These are phyloP conservation scores for Saccostrea glomerata DNA, from an alignment of 1,140 invertebrate genomes.

Conservation along the genomic window DNA sequence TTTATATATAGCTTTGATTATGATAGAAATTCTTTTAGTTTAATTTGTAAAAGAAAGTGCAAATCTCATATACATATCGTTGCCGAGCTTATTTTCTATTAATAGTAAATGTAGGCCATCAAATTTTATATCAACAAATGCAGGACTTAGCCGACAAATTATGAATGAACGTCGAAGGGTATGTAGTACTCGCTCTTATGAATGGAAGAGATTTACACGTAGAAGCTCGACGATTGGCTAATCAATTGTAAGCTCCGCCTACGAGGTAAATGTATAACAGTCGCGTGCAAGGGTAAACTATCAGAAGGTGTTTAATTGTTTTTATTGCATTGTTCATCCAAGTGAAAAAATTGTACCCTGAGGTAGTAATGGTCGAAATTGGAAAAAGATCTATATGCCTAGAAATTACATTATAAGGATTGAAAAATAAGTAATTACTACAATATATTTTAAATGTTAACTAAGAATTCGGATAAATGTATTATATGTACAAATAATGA, in stretches of 20 bases:
- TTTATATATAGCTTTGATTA: not conserved
- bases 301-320: conserved; percentile 10
- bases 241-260: not conserved
- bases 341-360: conserved; percentile 5
- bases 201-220: not conserved
- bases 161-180: conserved; percentile 16
- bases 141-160: not conserved
- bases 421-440: not conserved
- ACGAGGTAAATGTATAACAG: not conserved
- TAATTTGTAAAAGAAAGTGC: not conserved
- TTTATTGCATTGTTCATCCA: not conserved
- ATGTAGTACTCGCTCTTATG: conserved; percentile 23
- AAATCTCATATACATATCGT: not conserved
- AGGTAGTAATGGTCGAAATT: not conserved
- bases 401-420: not conserved
- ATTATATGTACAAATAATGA: too few species aligned
- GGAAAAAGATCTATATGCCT: not conserved
- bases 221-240: not conserved
- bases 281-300: conserved; percentile 22
- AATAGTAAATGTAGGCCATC: conserved; percentile 32
- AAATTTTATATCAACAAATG: conserved; percentile 16
- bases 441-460: not conserved
- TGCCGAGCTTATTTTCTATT: conserved; percentile 39
- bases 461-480: not conserved
- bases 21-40: not conserved